Conservation (phyloP, 2,797 vertebrate genomes). For the Lagorchestes hirsutus region DNA sequence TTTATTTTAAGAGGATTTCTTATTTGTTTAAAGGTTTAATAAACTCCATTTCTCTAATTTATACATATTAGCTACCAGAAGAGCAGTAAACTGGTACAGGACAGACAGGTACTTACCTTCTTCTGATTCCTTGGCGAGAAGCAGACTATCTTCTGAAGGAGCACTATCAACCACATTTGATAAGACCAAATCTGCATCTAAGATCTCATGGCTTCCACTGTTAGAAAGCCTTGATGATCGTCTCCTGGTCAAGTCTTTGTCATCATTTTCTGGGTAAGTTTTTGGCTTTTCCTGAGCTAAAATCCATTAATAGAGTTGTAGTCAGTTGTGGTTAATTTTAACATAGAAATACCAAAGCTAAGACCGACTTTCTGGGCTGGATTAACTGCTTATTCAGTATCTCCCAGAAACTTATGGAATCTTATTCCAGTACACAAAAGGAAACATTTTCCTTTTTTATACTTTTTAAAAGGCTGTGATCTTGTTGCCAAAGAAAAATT, state of each 20-base stretch:
- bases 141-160: constrained; percentile 77
- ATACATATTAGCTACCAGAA: background rate
- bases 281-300: constrained; percentile 86
- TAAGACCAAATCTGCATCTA: constrained; percentile 75
- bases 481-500: constrained; percentile 45
- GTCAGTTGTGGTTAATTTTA: constrained; percentile 58
- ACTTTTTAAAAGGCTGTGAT: constrained; percentile 51
- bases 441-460: constrained; percentile 51
- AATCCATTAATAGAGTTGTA: constrained; percentile 74
- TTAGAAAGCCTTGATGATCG: constrained; percentile 85
- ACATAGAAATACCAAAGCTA: constrained; percentile 55
- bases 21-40: constrained; percentile 47
- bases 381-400: background rate
- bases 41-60: background rate
- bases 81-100: constrained; percentile 28
- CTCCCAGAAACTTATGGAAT: constrained; percentile 52
- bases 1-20: constrained; percentile 50
- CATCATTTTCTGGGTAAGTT: constrained; percentile 80
- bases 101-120: constrained; percentile 81
- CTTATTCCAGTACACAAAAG: constrained; percentile 32
- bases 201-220: constrained; percentile 81
- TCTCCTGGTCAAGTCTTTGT: constrained; percentile 84
- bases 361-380: constrained; percentile 28
- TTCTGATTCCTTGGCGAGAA: constrained; percentile 77
- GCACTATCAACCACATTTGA: constrained; percentile 76